phyloP scores from a whole-genome alignment of 2,888 invertebrate genomes.

The Antheraea assamensis region DNA sequence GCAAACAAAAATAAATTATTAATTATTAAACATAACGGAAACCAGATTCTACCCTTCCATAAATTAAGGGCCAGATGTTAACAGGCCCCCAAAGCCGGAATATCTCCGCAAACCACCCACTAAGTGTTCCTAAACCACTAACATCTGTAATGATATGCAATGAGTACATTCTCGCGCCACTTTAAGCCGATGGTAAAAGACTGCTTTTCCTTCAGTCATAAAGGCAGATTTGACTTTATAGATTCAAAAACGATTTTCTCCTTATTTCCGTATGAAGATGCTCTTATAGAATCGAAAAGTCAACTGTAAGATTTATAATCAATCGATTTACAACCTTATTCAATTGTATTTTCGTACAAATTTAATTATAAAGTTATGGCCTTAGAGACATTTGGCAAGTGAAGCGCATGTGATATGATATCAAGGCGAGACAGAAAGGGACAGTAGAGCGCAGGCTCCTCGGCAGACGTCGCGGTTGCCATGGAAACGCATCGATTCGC shows the following conservation, averaged over 20 bases:
- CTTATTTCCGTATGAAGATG: slow-evolving; percentile 70
- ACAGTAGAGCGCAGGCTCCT: slow-evolving; percentile 81
- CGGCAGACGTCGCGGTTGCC: slow-evolving; percentile 81
- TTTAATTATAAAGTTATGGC: background rate
- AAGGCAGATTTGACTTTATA: slow-evolving; percentile 66
- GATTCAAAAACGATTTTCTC: slow-evolving; percentile 67
- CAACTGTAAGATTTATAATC: slow-evolving; percentile 20
- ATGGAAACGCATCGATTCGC: slow-evolving; percentile 79
- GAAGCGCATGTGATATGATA: slow-evolving; percentile 74
- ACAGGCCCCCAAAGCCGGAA: slow-evolving; percentile 77
- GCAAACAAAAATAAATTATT: slow-evolving; percentile 76
- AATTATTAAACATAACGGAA: slow-evolving; percentile 73
- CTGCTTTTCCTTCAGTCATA: slow-evolving; percentile 36
- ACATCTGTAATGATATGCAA: slow-evolving; percentile 27
- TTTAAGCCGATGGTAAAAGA: slow-evolving; percentile 29
- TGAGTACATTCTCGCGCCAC: slow-evolving; percentile 21
- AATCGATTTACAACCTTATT: slow-evolving; percentile 35
- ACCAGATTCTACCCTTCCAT: slow-evolving; percentile 75
- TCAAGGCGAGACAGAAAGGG: slow-evolving; percentile 81
- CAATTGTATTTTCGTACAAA: rapidly evolving
- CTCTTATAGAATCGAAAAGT: slow-evolving; percentile 38
- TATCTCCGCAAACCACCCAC: slow-evolving; percentile 79
- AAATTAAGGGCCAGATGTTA: slow-evolving; percentile 78
- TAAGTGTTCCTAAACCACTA: slow-evolving; percentile 54
- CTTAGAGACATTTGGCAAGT: slow-evolving; percentile 40